Evolutionary conservation across 2,113 vertebrate species (phyloP).

Genomic region (Gadus macrocephalus): DNA sequence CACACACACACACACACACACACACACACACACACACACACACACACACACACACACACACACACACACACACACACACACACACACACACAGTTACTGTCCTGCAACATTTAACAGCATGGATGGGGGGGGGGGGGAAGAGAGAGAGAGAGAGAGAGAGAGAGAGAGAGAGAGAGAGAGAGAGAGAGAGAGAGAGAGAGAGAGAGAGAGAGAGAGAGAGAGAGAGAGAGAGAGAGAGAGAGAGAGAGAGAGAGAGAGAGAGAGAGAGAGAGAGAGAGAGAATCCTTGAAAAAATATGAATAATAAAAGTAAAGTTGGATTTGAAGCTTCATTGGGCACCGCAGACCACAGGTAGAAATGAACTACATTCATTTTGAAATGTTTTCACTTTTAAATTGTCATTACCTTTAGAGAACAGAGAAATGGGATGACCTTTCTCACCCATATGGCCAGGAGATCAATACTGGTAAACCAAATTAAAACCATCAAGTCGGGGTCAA

Average conservation of each 20-base stretch:
- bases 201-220: no score
- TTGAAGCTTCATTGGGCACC: constrained; percentile 4
- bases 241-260: background rate
- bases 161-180: no score
- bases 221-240: background rate
- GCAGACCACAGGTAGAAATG: constrained; percentile 24
- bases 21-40: no score
- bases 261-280: constrained; percentile 1
- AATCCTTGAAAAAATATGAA: constrained; percentile 2
- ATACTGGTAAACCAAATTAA: constrained; percentile 43
- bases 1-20: no score
- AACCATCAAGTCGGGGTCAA: constrained; percentile 43
- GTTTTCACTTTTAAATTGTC: constrained; percentile 27
- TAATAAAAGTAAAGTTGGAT: background rate
- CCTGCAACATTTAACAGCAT: no score
- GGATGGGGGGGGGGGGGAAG: no score
- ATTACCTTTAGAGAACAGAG: constrained; percentile 19
- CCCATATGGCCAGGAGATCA: constrained; percentile 40
- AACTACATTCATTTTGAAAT: constrained; percentile 38
- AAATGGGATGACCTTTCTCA: constrained; percentile 31
- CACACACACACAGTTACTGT: no score
- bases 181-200: constrained; percentile 5
- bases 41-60: background rate
- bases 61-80: background rate
- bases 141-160: no score